Percentiles rank a stretch among this genome's conserved stretches.
Conservation (phyloP, 2,888 invertebrate genomes). For the Biston betularia region DNA sequence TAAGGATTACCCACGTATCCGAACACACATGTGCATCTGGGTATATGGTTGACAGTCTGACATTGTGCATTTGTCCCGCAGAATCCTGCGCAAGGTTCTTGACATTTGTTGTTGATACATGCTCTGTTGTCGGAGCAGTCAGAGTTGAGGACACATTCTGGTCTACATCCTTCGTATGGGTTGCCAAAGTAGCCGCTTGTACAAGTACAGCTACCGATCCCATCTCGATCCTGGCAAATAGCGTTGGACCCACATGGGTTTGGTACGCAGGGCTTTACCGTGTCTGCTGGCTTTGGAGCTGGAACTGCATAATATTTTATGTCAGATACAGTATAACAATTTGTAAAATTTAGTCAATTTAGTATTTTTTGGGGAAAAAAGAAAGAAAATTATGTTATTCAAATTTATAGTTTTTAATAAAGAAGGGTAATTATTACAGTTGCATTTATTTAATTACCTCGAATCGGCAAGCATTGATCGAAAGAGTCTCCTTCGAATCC, state of each 20-base stretch:
- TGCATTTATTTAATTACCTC: slow-evolving; percentile 59
- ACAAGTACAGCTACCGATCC: slow-evolving; percentile 90
- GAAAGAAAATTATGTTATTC: too few relatives aligned
- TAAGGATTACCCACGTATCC: slow-evolving; percentile 91
- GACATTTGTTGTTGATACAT: slow-evolving; percentile 89
- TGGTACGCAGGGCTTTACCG: slow-evolving; percentile 83
- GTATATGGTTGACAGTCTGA: slow-evolving; percentile 90
- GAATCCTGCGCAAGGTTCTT: slow-evolving; percentile 90
- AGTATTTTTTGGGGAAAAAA: too few relatives aligned
- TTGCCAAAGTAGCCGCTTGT: slow-evolving; percentile 89
- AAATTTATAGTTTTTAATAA: background rate
- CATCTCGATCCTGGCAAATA: slow-evolving; percentile 88
- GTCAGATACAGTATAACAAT: background rate
- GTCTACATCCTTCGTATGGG: slow-evolving; percentile 89
- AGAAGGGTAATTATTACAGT: background rate
- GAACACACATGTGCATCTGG: slow-evolving; percentile 89
- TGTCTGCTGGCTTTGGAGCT: slow-evolving; percentile 55
- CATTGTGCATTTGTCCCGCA: slow-evolving; percentile 92
- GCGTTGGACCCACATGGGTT: slow-evolving; percentile 89
- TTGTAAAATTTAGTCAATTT: too few relatives aligned
- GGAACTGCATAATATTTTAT: slow-evolving; percentile 47
- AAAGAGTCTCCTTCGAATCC: slow-evolving; percentile 93
- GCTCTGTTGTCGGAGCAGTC: slow-evolving; percentile 89
- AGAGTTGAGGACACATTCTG: slow-evolving; percentile 90
- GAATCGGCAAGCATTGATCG: slow-evolving; percentile 85